Evolutionary conservation across 2,888 invertebrate genomes (phyloP).

Genomic region (Drosophila histrio): DNA sequence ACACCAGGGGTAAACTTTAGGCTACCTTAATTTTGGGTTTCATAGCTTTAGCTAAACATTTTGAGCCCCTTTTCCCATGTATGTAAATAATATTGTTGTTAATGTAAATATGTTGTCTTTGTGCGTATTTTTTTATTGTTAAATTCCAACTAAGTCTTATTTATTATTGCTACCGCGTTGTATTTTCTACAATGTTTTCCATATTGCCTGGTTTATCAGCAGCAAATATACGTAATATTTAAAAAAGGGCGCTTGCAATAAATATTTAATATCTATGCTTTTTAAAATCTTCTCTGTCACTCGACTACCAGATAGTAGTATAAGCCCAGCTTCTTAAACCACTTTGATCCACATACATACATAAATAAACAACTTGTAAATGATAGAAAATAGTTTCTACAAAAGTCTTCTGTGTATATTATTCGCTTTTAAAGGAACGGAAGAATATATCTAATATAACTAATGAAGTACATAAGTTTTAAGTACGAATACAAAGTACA

Average conservation of each 20-base stretch:
- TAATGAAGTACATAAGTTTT: too few species aligned
- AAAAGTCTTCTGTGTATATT: too few species aligned
- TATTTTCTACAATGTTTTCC: neutral
- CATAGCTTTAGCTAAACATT: slow-evolving; percentile 59
- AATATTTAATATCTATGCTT: too few species aligned
- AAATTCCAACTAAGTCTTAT: slow-evolving; percentile 13
- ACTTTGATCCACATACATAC: too few species aligned
- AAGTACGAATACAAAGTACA: too few species aligned
- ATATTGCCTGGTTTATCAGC: slow-evolving; percentile 3
- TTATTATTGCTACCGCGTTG: slow-evolving; percentile 15
- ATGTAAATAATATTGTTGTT: slow-evolving; percentile 9
- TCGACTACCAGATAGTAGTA: too few species aligned
- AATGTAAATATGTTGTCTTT: slow-evolving; percentile 44
- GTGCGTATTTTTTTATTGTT: slow-evolving; percentile 14
- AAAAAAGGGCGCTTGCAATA: neutral
- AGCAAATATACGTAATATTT: neutral
- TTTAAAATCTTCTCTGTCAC: too few species aligned
- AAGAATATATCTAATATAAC: too few species aligned
- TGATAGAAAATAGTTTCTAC: too few species aligned
- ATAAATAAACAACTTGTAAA: neutral
- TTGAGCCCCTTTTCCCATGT: slow-evolving; percentile 10
- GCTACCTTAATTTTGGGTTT: slow-evolving; percentile 24
- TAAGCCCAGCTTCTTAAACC: too few species aligned
- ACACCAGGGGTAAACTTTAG: slow-evolving; percentile 69
- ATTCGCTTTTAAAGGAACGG: too few species aligned